Evolutionary conservation across 2,888 invertebrate genomes (phyloP).

Genomic region (Ferdinandea cuprea): DNA sequence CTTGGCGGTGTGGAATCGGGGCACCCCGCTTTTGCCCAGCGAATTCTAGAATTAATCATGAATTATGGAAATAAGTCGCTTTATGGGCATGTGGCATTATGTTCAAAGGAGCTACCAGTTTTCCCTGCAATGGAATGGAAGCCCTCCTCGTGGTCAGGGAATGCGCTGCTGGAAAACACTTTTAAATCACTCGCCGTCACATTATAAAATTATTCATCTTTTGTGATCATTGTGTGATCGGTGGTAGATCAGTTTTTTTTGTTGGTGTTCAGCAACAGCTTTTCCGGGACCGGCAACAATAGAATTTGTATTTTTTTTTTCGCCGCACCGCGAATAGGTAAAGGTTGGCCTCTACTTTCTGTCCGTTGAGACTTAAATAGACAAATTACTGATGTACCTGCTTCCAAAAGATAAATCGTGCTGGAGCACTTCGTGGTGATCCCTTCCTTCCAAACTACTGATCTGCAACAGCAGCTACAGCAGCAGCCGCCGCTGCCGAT

Average conservation of each 20-base stretch:
- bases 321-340: constrained; percentile 11
- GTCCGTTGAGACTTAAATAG: constrained; percentile 62
- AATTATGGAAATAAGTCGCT: constrained; percentile 75
- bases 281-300: constrained; percentile 69
- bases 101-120: constrained; percentile 66
- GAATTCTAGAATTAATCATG: constrained; percentile 74
- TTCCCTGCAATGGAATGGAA: constrained; percentile 36
- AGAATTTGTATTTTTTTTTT: constrained; percentile 69
- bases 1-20: constrained; percentile 21
- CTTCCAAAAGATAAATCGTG: constrained; percentile 71
- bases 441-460: constrained; percentile 48
- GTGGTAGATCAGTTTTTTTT: constrained; percentile 72
- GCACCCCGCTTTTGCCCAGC: constrained; percentile 14
- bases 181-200: constrained; percentile 73
- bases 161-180: constrained; percentile 49
- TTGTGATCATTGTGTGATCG: constrained; percentile 73
- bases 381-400: constrained; percentile 75
- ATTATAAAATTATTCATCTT: constrained; percentile 74
- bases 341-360: constrained; percentile 33
- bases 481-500: background rate
- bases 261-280: constrained; percentile 50
- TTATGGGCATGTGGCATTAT: constrained; percentile 75
- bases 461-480: background rate
- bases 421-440: constrained; percentile 69
- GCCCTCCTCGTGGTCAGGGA: constrained; percentile 55